A percentile compares a stretch with the other conserved stretches of the same genome.
Conservation (phyloP, 2,797 vertebrate species). For the Alca torda region DNA sequence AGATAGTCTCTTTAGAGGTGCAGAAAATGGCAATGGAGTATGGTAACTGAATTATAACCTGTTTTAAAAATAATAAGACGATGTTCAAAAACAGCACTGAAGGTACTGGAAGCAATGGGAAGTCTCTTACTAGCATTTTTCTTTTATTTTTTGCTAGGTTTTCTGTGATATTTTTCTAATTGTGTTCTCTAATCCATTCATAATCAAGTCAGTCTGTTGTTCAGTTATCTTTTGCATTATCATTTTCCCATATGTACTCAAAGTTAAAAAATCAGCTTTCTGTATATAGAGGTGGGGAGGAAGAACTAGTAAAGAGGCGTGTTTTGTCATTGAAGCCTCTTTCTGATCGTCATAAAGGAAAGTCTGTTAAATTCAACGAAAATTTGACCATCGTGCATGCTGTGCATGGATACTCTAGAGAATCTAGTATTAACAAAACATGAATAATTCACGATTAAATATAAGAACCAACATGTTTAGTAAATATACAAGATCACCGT, state of each 20-base stretch:
- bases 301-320: neutral
- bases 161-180: neutral
- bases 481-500: neutral
- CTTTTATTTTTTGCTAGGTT: neutral
- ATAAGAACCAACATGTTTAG: neutral
- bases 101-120: neutral
- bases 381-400: neutral
- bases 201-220: neutral
- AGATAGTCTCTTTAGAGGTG: neutral
- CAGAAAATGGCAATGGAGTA: neutral
- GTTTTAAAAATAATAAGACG: neutral
- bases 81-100: neutral
- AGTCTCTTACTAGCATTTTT: neutral
- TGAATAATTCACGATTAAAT: neutral
- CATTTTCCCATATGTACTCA: neutral
- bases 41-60: conserved; percentile 32
- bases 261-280: neutral
- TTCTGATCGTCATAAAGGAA: neutral
- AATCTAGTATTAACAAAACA: neutral
- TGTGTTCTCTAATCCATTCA: neutral
- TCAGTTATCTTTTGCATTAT: neutral
- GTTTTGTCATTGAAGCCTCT: neutral
- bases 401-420: neutral
- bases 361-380: neutral
- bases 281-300: neutral